A percentile compares a stretch with the other conserved stretches of the same genome.
Evolutionary conservation across 2,113 vertebrate species (phyloP).

Genomic region (Lethenteron reissneri): DNA sequence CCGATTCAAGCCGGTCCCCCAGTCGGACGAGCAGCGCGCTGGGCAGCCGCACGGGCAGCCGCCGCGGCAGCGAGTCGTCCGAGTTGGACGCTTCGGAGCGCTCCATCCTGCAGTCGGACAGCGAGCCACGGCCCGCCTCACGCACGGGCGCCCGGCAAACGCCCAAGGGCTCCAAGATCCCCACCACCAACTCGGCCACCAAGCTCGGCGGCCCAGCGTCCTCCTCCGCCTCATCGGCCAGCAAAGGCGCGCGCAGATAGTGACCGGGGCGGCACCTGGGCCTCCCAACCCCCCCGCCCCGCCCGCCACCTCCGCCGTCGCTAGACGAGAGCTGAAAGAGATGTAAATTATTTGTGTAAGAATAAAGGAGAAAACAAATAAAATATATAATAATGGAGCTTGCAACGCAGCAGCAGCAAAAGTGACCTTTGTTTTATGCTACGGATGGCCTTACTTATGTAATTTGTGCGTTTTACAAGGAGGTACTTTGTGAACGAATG

Average conservation of each 20-base stretch:
- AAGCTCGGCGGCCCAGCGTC: conserved; percentile 21
- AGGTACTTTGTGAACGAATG: neutral
- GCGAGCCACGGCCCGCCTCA: conserved; percentile 29
- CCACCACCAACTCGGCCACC: conserved; percentile 37
- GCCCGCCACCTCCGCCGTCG: too few relatives aligned
- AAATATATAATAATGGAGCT: neutral
- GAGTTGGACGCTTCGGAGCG: conserved; percentile 71
- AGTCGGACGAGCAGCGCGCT: conserved; percentile 63
- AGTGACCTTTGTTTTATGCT: conserved; percentile 4
- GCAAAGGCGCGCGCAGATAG: conserved; percentile 20
- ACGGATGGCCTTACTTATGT: conserved; percentile 5
- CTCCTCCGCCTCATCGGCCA: conserved; percentile 12
- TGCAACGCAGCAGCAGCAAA: neutral
- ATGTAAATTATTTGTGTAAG: conserved; percentile 3
- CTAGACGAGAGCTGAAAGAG: neutral
- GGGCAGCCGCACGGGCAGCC: conserved; percentile 62
- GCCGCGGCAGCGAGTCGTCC: conserved; percentile 74
- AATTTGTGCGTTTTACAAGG: neutral
- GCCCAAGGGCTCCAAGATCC: conserved; percentile 84
- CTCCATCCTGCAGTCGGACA: conserved; percentile 38
- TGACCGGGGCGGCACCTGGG: neutral
- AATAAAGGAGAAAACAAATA: too few relatives aligned
- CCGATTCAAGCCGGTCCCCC: conserved; percentile 10
- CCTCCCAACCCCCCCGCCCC: neutral
- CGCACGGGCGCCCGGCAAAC: conserved; percentile 65